A percentile compares a stretch with the other conserved stretches of the same genome.
Evolutionary conservation across 1,140 invertebrate species (phyloP).

Genomic region (Lucilia cuprina): DNA sequence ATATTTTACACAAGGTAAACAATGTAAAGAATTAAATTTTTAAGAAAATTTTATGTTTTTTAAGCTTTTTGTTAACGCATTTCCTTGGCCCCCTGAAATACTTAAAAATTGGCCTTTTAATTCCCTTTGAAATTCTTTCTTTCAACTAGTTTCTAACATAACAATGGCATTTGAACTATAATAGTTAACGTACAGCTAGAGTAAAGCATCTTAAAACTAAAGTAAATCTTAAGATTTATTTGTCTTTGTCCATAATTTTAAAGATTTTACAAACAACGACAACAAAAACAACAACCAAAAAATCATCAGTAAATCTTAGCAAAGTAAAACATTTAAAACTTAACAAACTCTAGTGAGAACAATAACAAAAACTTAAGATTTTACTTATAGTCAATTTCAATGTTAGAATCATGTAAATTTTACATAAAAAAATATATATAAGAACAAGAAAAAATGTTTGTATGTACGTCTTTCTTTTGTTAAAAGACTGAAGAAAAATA

Average conservation of each 20-base stretch:
- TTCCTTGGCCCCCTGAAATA: neutral
- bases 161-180: neutral
- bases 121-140: neutral
- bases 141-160: neutral
- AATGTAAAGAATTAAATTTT: too few relatives aligned
- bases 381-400: neutral
- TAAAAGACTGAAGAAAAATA: neutral
- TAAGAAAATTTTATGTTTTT: too few relatives aligned
- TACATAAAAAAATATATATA: neutral
- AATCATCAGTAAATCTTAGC: constrained; percentile 32
- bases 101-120: neutral
- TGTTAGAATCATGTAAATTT: neutral
- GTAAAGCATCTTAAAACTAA: neutral
- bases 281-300: too few relatives aligned
- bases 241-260: constrained; percentile 33
- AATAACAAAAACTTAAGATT: neutral
- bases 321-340: neutral
- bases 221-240: constrained; percentile 34
- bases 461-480: neutral
- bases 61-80: too few relatives aligned
- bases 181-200: too few relatives aligned
- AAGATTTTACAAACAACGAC: neutral
- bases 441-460: too few relatives aligned
- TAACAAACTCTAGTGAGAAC: neutral
- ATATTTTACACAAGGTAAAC: too few relatives aligned